Conservation (phyloP, 2,113 vertebrate species). For the Climacteris rufus region DNA sequence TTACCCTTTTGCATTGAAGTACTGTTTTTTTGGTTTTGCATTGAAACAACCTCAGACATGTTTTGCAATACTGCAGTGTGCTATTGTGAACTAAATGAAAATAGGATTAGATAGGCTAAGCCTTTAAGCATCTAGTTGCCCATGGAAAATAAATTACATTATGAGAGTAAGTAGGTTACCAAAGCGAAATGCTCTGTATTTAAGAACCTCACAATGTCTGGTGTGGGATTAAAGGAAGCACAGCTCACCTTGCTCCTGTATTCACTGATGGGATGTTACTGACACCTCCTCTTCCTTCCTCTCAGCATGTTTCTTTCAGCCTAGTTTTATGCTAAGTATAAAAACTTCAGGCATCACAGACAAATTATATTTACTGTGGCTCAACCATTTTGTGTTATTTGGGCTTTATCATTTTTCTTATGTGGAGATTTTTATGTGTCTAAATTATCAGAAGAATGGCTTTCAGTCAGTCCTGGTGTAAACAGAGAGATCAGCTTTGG, state of each 20-base stretch:
- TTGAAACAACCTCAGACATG: neutral
- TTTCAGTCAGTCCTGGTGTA: neutral
- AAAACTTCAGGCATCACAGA: neutral
- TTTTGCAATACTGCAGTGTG: neutral
- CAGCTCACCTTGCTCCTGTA: neutral
- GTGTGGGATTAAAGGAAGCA: neutral
- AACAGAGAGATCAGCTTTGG: neutral
- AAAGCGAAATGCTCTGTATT: neutral
- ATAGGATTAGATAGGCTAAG: neutral
- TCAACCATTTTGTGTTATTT: neutral
- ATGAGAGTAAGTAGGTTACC: neutral
- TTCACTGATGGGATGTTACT: neutral
- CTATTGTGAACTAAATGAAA: neutral
- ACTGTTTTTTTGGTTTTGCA: neutral
- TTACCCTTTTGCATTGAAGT: neutral
- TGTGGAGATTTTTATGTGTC: neutral
- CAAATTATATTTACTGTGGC: neutral
- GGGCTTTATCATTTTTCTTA: neutral
- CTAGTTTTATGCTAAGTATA: neutral
- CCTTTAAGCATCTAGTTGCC: neutral
- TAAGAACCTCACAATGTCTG: neutral
- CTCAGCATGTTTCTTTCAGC: neutral
- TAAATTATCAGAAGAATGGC: neutral
- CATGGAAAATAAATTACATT: neutral
- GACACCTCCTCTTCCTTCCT: neutral